Evolutionary conservation across 2,113 vertebrate genomes (phyloP), one percentile per base, ranked within the genome.

Genomic region (Gnathonemus longibarbis): DNA sequence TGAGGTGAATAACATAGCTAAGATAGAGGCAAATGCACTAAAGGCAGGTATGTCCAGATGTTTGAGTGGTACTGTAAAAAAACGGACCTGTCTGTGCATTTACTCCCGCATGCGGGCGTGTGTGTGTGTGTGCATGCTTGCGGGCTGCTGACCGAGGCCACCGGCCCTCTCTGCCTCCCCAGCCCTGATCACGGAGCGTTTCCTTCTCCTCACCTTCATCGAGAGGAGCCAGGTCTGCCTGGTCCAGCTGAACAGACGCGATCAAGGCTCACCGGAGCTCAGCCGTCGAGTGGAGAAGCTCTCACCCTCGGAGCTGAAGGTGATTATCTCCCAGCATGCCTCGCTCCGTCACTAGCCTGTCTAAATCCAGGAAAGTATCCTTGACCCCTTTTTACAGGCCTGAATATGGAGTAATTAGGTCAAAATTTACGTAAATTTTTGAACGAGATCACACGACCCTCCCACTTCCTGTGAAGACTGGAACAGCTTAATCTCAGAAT

Each of bases 161-260:
- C 31, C 39, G 24, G 35, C 58, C 70, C n/a, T 53, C 90, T 27
- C n/a, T 21, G 87, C 89, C 53, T 13, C 45, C 88, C 45, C 95
- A 99, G 98, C 96, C 92, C 92, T 98, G 94, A 95, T 99, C 91
- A 95, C 96, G 31, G 97, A 99, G 62, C 95, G 91, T 94, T 97
- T 99, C 94, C 95, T 99, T 92, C 95, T 99, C 93, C 94, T 99
- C 93, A 96, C 97, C 90, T 97, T 99, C 95, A 95, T 96, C 95
- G 97, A 98, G 94, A 96, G 95, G 93, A 97, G 95, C 94, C 97
- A 98, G 70, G 96, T 99, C 92, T 97, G 97, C 90, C 96, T 96
- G 88, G 95, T 99, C 94, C 96, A 97, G 92, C 96, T 99, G 95
- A 90, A 93, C 95, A 95, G 86, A 91, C 98, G 96, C 95, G 97